phyloP scores from a whole-genome alignment of 37 sponge, comb jelly and placozoan genomes.

The Spongia lamella region DNA sequence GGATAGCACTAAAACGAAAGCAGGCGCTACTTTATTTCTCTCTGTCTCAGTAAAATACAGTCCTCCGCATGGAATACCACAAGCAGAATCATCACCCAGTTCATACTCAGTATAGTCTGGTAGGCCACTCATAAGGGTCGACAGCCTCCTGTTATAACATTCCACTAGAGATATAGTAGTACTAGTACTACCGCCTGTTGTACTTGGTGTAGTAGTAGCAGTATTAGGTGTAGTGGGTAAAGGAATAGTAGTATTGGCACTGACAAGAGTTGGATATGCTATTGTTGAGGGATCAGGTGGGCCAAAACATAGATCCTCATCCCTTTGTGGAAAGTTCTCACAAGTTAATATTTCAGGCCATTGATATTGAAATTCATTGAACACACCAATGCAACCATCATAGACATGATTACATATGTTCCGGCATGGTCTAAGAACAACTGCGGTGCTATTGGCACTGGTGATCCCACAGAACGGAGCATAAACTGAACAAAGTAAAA shows the following conservation, averaged over 20 bases:
- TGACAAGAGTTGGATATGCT: background rate
- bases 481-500: conserved; percentile 71
- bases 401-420: conserved; percentile 58
- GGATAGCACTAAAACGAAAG: conserved; percentile 64
- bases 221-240: background rate
- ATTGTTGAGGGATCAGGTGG: background rate
- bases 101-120: conserved; percentile 23
- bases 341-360: conserved; percentile 75
- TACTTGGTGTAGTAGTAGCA: background rate
- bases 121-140: background rate
- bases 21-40: conserved; percentile 46
- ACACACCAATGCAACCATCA: conserved; percentile 36
- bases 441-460: background rate
- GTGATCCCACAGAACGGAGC: conserved; percentile 48
- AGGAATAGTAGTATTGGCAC: background rate
- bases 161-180: background rate
- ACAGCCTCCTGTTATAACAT: conserved; percentile 2
- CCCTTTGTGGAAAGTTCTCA: conserved; percentile 29
- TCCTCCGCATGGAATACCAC: conserved; percentile 51
- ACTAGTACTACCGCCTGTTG: background rate
- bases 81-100: conserved; percentile 44
- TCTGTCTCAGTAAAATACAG: conserved; percentile 47
- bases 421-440: conserved; percentile 41
- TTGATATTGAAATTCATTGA: background rate
- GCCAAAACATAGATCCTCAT: background rate